These are phyloP conservation scores for Stenichneumon culpator DNA, from an alignment of 2,888 invertebrate species.

Conservation along the genomic window DNA sequence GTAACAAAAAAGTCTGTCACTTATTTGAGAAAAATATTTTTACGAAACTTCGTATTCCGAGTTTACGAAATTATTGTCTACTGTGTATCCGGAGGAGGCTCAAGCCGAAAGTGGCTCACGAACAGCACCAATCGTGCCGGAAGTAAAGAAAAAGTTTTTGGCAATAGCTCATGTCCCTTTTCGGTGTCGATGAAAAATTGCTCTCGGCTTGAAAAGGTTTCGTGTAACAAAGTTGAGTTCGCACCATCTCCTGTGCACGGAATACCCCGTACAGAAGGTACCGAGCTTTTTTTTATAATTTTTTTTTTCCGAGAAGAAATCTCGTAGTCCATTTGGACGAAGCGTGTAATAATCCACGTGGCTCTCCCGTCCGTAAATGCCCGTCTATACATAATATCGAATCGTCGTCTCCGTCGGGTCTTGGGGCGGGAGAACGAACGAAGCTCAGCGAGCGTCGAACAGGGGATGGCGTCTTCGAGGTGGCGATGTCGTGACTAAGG, in stretches of 20 bases:
- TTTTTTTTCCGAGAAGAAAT: conserved; percentile 1
- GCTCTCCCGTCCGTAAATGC: not conserved
- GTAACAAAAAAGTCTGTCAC: no score
- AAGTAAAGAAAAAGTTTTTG: not conserved
- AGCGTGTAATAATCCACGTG: conserved; percentile 19
- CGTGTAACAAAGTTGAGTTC: not conserved
- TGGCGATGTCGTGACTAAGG: conserved; percentile 82
- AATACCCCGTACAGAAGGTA: not conserved
- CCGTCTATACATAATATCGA: conserved; percentile 39
- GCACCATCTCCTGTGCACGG: not conserved
- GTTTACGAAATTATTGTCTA: no score
- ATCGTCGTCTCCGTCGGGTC: conserved; percentile 32
- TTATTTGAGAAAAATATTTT: no score
- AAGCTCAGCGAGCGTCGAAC: conserved; percentile 34
- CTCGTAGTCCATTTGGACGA: not conserved
- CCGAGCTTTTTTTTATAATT: not conserved
- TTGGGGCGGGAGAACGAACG: not conserved
- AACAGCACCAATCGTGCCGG: no score
- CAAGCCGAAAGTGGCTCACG: no score
- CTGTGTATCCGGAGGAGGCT: no score
- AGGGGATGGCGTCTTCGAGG: conserved; percentile 74
- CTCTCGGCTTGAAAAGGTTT: not conserved
- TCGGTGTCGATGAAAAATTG: no score
- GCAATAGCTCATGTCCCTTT: not conserved
- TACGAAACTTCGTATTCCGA: no score